Percentiles rank a stretch among this genome's conserved stretches.
Evolutionary conservation across 2,888 invertebrate genomes (phyloP).

Genomic region (Polymixis flavicincta): DNA sequence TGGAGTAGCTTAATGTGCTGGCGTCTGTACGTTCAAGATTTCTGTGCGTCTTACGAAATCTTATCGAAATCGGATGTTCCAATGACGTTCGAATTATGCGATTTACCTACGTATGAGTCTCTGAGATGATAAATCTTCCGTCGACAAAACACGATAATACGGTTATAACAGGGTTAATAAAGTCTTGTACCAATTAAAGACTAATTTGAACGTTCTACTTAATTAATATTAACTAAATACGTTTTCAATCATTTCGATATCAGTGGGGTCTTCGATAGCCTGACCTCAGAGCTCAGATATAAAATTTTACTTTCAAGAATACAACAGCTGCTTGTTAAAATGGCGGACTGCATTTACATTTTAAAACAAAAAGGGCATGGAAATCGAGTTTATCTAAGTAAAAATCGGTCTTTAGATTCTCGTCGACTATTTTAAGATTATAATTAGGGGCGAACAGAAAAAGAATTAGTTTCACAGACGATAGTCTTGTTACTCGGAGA

Average conservation of each 20-base stretch:
- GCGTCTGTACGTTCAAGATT: no score
- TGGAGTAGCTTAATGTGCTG: no score
- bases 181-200: constrained; percentile 27
- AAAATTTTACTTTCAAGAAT: constrained; percentile 17
- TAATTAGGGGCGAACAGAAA: constrained; percentile 32
- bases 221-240: constrained; percentile 1
- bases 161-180: constrained; percentile 3
- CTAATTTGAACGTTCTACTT: constrained; percentile 17
- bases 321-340: constrained; percentile 13
- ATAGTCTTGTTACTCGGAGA: constrained; percentile 9
- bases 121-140: constrained; percentile 16
- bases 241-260: constrained; percentile 11
- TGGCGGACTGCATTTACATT: constrained; percentile 23
- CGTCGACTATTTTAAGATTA: constrained; percentile 22
- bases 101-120: constrained; percentile 15
- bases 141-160: neutral
- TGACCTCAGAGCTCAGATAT: constrained; percentile 13
- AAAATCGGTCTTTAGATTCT: constrained; percentile 4
- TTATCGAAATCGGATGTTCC: constrained; percentile 19
- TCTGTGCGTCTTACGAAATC: constrained; percentile 14
- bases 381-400: constrained; percentile 3
- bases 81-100: constrained; percentile 24
- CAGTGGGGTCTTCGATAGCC: neutral
- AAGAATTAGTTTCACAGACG: constrained; percentile 20
- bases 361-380: constrained; percentile 12